Percentiles rank a stretch among this genome's conserved stretches.
Evolutionary conservation across 1,140 invertebrate genomes (phyloP).

Genomic region (Pantala flavescens): DNA sequence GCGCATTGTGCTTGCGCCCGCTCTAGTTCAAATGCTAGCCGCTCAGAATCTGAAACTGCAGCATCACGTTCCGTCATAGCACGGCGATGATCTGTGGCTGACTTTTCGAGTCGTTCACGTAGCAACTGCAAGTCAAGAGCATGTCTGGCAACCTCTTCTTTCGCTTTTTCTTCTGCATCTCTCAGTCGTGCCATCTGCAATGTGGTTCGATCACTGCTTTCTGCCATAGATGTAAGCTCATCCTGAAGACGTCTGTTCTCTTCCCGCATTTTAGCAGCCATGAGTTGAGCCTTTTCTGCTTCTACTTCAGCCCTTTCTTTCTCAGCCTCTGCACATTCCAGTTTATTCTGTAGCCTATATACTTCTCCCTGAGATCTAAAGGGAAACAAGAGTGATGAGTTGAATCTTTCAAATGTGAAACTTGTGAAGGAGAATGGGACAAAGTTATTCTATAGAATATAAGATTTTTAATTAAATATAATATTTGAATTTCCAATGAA

Average conservation of each 20-base stretch:
- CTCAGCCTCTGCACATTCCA: conserved; percentile 76
- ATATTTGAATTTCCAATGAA: no score
- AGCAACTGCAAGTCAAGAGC: conserved; percentile 71
- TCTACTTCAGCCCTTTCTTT: conserved; percentile 75
- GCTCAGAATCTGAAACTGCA: conserved; percentile 66
- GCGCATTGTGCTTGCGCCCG: conserved; percentile 67
- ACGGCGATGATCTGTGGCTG: conserved; percentile 69
- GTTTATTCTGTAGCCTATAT: conserved; percentile 74
- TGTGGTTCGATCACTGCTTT: conserved; percentile 75
- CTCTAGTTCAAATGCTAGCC: conserved; percentile 76
- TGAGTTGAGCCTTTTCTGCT: conserved; percentile 68
- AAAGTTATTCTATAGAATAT: no score
- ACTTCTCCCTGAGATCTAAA: conserved; percentile 74
- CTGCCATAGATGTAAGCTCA: conserved; percentile 68
- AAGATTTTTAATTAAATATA: not conserved
- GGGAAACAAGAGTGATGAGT: conserved; percentile 22
- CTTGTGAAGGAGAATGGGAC: not conserved
- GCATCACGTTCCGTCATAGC: conserved; percentile 78
- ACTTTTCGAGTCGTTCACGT: conserved; percentile 80
- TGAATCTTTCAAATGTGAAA: not conserved
- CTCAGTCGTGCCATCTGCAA: conserved; percentile 73
- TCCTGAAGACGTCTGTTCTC: conserved; percentile 78
- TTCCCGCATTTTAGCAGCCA: conserved; percentile 68
- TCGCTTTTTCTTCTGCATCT: conserved; percentile 82
- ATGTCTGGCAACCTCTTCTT: conserved; percentile 72